phyloP scores from a whole-genome alignment of 2,797 vertebrate species.

The Coregonus ussuriensis region DNA sequence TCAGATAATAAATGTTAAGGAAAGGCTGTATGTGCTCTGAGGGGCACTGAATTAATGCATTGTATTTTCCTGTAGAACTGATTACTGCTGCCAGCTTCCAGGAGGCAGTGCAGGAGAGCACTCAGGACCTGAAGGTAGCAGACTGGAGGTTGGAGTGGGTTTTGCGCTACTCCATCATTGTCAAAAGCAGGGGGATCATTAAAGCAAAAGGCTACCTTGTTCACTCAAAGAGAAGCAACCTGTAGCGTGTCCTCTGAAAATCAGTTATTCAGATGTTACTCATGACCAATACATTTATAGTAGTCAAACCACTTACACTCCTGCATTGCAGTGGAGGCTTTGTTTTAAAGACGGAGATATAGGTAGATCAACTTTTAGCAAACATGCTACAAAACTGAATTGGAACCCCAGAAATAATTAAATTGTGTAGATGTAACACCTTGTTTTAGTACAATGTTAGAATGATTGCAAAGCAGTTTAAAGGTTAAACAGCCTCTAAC shows the following conservation, averaged over 20 bases:
- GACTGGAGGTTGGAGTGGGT: conserved; percentile 95
- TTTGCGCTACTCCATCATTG: conserved; percentile 95
- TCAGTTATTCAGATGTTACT: conserved; percentile 12
- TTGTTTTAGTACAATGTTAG: background rate
- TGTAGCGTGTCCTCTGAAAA: conserved; percentile 51
- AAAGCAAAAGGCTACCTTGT: conserved; percentile 98
- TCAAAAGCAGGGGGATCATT: conserved; percentile 97
- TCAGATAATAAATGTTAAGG: background rate
- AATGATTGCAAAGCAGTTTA: background rate
- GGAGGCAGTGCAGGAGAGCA: conserved; percentile 84
- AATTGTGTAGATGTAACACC: background rate
- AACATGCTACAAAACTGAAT: conserved; percentile 15
- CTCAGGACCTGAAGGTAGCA: conserved; percentile 71
- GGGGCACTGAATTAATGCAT: background rate
- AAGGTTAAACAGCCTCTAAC: background rate
- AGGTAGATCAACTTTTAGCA: conserved; percentile 27
- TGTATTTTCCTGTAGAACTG: conserved; percentile 78
- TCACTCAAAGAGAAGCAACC: conserved; percentile 83
- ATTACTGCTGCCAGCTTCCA: conserved; percentile 89
- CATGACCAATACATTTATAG: conserved; percentile 11
- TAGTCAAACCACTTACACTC: conserved; percentile 14
- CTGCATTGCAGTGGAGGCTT: conserved; percentile 11
- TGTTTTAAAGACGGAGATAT: conserved; percentile 25
- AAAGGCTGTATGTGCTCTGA: background rate
- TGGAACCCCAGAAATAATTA: background rate